A percentile compares a stretch with the other conserved stretches of the same genome.
phyloP scores from a whole-genome alignment of 2,888 invertebrate species.

The Ernsta delagoae region DNA sequence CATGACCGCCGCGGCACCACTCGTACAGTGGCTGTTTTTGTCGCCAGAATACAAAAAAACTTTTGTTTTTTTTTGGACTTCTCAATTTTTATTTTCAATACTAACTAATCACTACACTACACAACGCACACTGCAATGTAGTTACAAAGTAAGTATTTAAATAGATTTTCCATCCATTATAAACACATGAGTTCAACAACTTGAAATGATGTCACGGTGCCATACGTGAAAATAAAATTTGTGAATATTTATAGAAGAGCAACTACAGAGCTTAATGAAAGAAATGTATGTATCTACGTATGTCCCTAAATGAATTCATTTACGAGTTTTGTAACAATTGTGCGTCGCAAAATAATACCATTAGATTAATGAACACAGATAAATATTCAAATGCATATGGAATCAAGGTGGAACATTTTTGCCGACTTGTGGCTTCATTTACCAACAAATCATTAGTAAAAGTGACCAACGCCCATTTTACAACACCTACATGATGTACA shows the following conservation, averaged over 20 bases:
- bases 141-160: not conserved
- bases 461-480: conserved; percentile 4
- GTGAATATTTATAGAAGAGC: not conserved
- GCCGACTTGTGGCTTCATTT: conserved; percentile 22
- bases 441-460: conserved; percentile 17
- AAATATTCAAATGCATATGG: conserved; percentile 21
- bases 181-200: not conserved
- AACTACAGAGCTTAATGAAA: conserved; percentile 6
- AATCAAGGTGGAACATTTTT: conserved; percentile 23
- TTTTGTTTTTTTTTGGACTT: no score
- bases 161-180: not conserved
- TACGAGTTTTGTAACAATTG: not conserved
- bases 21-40: no score
- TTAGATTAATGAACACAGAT: conserved; percentile 23
- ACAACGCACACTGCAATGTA: not conserved
- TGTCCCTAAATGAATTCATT: not conserved
- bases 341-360: conserved; percentile 3
- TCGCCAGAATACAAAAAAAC: no score
- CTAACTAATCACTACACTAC: no score
- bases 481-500: not conserved
- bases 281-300: not conserved
- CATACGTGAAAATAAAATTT: conserved; percentile 1
- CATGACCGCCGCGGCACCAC: no score
- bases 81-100: no score
- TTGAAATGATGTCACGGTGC: not conserved